A percentile compares a stretch with the other conserved stretches of the same genome.
These are phyloP conservation scores for Epizoanthus ramosus DNA, from an alignment of 92 coral and sea anemone genomes.

Conservation along the genomic window DNA sequence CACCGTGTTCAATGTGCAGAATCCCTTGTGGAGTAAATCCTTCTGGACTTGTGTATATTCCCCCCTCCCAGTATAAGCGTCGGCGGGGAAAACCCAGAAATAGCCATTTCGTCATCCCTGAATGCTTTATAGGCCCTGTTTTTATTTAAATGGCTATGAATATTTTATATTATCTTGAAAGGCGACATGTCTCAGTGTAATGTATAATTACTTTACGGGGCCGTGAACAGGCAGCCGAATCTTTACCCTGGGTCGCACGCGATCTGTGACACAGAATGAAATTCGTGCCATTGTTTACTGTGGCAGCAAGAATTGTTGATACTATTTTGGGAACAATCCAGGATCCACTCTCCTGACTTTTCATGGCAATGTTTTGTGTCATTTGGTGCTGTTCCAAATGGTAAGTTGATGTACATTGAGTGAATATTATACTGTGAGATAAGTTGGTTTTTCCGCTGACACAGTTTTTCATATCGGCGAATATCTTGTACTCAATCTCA, in stretches of 20 bases:
- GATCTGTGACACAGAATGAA: neutral
- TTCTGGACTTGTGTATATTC: no score
- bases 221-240: neutral
- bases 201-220: constrained; percentile 25
- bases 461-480: neutral
- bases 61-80: constrained; percentile 12
- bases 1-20: no score
- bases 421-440: neutral
- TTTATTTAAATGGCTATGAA: constrained; percentile 33
- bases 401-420: constrained; percentile 27
- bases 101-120: constrained; percentile 66
- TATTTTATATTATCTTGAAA: constrained; percentile 26
- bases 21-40: no score
- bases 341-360: neutral
- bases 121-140: constrained; percentile 11
- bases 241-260: constrained; percentile 15
- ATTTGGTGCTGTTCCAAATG: constrained; percentile 18
- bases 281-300: neutral
- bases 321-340: neutral
- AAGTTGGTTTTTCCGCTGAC: neutral
- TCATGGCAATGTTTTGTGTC: constrained; percentile 12
- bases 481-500: neutral
- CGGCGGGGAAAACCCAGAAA: constrained; percentile 30
- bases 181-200: constrained; percentile 2
- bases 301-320: neutral